Base-by-base conservation (phyloP, 2,797 vertebrate species). In the Buphagus erythrorhynchus region DNA sequence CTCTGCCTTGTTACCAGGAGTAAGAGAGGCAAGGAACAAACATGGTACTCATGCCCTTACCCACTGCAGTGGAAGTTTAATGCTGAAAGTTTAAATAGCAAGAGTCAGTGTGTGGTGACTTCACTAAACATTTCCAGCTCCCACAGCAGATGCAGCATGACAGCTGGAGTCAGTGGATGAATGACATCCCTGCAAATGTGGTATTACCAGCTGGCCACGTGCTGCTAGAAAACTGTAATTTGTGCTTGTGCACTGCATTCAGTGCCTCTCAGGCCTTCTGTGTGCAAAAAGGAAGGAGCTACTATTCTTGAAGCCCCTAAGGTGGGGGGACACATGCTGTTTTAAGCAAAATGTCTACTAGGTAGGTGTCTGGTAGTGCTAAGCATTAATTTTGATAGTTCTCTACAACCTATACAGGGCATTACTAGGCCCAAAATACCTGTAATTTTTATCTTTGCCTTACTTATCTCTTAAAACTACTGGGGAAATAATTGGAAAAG, bases 191-290 rank as follows among this genome's bases (percentile, higher is more conserved):
- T 84, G 58, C 59, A 84, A 35, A 36, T 13, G 21, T 8, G 45
- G 22, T 0, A 2, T 67, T 67, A 35, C 28, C 63, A 35, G 33
- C 52, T 40, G 36, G 63, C 31, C 11, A 1, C 0, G 0, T 54
- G 40, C 42, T 76, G 35, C 29, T 72, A 26, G 40, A 46, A 74
- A 22, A 35, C 19, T 52, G 2, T 16, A 5, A 0, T 42, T 54
- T 51, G 76, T 88, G 51, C 5, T 4, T 15, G 33, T 55, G 48
- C 13, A 1, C 21, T 49, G 10, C 33, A 72, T 82, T 11, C 55
- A 43, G 0, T 61, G 38, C 12, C 11, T 84, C n/a, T 52, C 1
- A 0, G 68, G 65, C 36, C 18, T 46, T 65, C 57, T 67, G 3
- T 46, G 42, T 57, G 36, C 38, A 38, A 59, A 38, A 76, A 80